Percentiles rank a stretch among this genome's conserved stretches.
Conservation (phyloP, 2,888 invertebrate species). For the Palloptera scutellata region DNA sequence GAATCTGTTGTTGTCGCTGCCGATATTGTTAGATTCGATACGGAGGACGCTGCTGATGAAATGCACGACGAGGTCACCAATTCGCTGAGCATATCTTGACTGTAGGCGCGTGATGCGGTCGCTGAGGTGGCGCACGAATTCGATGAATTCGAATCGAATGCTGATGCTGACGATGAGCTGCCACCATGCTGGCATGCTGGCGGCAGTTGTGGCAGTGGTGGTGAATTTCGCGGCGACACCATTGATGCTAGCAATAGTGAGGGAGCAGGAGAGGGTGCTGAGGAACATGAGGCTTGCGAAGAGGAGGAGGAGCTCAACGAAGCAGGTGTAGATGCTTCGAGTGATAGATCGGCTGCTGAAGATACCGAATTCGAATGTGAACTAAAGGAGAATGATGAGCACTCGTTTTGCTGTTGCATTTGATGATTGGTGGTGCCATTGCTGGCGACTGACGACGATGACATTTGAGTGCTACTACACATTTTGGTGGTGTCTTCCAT, state of each 20-base stretch:
- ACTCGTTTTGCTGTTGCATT: slow-evolving; percentile 39
- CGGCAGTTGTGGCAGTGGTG: slow-evolving; percentile 32
- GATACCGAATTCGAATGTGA: slow-evolving; percentile 48
- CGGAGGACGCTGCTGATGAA: slow-evolving; percentile 39
- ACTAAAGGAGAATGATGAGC: slow-evolving; percentile 50
- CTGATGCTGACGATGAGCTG: slow-evolving; percentile 37
- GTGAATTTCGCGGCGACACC: slow-evolving; percentile 37
- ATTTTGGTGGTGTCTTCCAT: slow-evolving; percentile 40
- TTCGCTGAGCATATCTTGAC: slow-evolving; percentile 54
- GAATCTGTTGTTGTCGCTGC: background rate
- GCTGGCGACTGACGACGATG: slow-evolving; percentile 26
- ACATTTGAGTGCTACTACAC: slow-evolving; percentile 10
- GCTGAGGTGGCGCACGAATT: slow-evolving; percentile 29
- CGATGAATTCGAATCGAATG: slow-evolving; percentile 40
- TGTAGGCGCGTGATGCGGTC: slow-evolving; percentile 35
- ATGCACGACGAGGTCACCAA: slow-evolving; percentile 56
- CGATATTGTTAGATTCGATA: slow-evolving; percentile 28
- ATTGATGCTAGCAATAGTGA: slow-evolving; percentile 35
- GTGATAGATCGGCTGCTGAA: slow-evolving; percentile 57
- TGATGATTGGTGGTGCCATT: slow-evolving; percentile 26
- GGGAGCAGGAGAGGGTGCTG: slow-evolving; percentile 56
- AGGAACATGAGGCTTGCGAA: slow-evolving; percentile 61
- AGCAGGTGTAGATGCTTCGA: slow-evolving; percentile 62
- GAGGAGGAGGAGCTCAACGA: slow-evolving; percentile 64
- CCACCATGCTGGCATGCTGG: slow-evolving; percentile 31